These are phyloP conservation scores for Drosophila kurseongensis DNA, from an alignment of 1,140 invertebrate species.

Conservation along the genomic window DNA sequence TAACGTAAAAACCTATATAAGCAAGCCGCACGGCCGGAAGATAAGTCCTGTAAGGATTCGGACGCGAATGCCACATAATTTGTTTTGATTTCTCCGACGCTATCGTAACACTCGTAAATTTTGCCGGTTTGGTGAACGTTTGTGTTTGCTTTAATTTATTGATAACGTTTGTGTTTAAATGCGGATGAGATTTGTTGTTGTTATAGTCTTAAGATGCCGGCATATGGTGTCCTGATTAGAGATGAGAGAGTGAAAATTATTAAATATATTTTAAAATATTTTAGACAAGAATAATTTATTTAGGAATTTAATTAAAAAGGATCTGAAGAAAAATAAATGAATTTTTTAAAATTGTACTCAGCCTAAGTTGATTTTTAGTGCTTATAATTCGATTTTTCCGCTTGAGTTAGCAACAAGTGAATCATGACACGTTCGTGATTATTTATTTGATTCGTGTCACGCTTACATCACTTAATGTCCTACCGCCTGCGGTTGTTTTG, in stretches of 20 bases:
- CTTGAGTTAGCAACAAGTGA: conserved; percentile 23
- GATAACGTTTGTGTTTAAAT: conserved; percentile 10
- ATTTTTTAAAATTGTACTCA: too few relatives aligned
- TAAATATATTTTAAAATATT: background rate
- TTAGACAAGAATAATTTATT: background rate
- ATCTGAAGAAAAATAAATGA: background rate
- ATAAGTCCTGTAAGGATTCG: conserved; percentile 4
- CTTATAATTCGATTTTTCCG: background rate
- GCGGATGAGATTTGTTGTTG: conserved; percentile 10
- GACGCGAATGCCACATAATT: background rate
- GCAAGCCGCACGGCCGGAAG: background rate
- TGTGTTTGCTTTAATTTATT: conserved; percentile 8
- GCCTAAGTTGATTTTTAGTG: background rate
- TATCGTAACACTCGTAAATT: conserved; percentile 21
- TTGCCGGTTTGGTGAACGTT: conserved; percentile 13
- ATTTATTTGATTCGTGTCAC: conserved; percentile 8
- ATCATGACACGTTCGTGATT: background rate
- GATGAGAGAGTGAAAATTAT: conserved; percentile 2
- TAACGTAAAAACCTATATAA: conserved; percentile 7
- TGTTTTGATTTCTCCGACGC: background rate
- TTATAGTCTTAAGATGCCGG: conserved; percentile 12
- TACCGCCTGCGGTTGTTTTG: conserved; percentile 17
- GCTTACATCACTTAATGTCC: background rate
- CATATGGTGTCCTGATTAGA: conserved; percentile 23
- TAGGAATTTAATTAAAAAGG: too few relatives aligned